Evolutionary conservation across 2,888 invertebrate genomes (phyloP), one percentile per base, ranked within the genome.

Genomic region (Cephonodes hylas): DNA sequence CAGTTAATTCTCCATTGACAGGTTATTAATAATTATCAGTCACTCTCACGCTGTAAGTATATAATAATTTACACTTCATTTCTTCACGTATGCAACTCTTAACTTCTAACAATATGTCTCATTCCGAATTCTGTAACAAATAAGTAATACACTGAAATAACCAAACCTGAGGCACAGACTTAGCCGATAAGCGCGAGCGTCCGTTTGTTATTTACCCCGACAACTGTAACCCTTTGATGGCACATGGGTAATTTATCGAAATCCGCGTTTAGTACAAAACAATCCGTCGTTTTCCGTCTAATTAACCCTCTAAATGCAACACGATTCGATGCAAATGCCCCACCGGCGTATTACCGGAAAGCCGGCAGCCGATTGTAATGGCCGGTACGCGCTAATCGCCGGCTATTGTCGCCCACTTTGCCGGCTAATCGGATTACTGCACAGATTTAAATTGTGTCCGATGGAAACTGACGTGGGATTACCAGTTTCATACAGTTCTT

Each of bases 341-440:
- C 62, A 45, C 53, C 44, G 56, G 59, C 45, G 38, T n/a, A 60
- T 57, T 60, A 64, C 64, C 65, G 62, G 66, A 63, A 64, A 65
- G 64, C 66, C 65, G 65, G 65, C n/a, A 68, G 64, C 67, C 67
- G 66, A 61, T 53, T 56, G 64, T 67, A 64, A 66, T 63, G 38
- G 58, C 45, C 65, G 53, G 61, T 56, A 44, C 58, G 59, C 66
- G 62, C 63, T 75, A 76, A 76, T 75, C 69, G 68, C 59, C 61
- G 70, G 63, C 73, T 75, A 79, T 80, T 77, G 77, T 67, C 77
- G 75, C 75, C 68, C 76, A 70, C 68, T 75, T 74, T 61, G 64
- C 73, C 71, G 70, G 73, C 64, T 79, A 80, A 83, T 79, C 79
- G 78, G 79, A 79, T 83, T 76, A 66, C 64, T 66, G 70, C 44